phyloP scores from a whole-genome alignment of 2,888 invertebrate species.

The Ametastegia equiseti region DNA sequence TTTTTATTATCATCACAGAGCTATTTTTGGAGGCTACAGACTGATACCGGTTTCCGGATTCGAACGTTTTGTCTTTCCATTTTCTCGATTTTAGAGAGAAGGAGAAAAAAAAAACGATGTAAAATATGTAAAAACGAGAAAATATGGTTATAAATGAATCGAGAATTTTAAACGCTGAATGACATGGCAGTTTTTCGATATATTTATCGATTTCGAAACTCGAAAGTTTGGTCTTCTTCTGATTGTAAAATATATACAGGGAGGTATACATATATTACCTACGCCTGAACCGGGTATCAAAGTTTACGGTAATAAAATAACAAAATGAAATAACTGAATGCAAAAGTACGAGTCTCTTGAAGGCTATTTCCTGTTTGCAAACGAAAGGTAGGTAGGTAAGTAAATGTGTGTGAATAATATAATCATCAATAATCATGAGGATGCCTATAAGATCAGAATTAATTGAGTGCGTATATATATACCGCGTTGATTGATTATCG shows the following conservation, averaged over 20 bases:
- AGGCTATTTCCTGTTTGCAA: constrained; percentile 22
- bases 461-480: not conserved
- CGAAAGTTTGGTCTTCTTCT: not conserved
- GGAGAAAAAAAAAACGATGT: no score
- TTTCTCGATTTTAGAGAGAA: no score
- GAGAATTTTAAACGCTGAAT: not conserved
- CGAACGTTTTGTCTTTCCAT: no score
- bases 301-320: not conserved
- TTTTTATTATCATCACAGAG: not conserved
- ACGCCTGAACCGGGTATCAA: not conserved
- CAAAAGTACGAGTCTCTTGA: not conserved
- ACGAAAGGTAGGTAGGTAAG: not conserved
- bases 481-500: not conserved
- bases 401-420: not conserved
- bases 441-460: not conserved
- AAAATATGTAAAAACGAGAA: not conserved
- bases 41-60: not conserved
- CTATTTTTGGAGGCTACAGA: no score
- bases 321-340: not conserved
- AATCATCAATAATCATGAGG: constrained; percentile 1
- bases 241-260: not conserved
- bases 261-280: no score
- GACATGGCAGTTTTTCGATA: not conserved
- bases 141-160: not conserved
- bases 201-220: not conserved